Base-by-base conservation (phyloP, 2,888 invertebrate genomes). In the Lysandra bellargus region DNA sequence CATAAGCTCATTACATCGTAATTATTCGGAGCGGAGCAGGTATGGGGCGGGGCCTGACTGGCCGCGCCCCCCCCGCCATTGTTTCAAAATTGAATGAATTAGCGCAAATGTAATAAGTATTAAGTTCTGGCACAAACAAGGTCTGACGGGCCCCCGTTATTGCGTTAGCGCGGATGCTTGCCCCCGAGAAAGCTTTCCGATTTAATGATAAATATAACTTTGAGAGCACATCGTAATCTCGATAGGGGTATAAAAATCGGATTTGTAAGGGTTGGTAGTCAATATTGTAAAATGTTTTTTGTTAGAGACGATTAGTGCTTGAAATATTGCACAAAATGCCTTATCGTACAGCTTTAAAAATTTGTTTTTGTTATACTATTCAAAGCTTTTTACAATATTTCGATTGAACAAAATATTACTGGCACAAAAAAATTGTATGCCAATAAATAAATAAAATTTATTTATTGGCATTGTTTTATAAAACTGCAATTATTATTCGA, bases 51-150 rank as follows among this genome's bases (percentile, higher is more conserved):
- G 89, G 87, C 86, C 83, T 80, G 33, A 37, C 30, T 33, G 37
- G 82, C 91, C 83, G 92, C 93, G 92, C 92, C 94, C 90, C 90
- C 86, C 82, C 88, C 85, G 84, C 91, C 91, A 90, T 93, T 93
- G 92, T 93, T 90, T 85, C 84, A 82, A 93, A 94, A 94, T 93
- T 92, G 93, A 94, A 94, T 94, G 93, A 93, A 94, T 94, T 94
- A 94, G 90, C 89, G 83, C 86, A 90, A 93, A 94, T 93, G 92
- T 91, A 93, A 93, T 94, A 93, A 93, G 90, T 91, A 92, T 94
- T 94, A 93, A 88, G 88, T 88, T 89, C 88, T 85, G 87, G 87
- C 88, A 88, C 87, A 93, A 93, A 94, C 91, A 92, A 90, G 88
- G 82, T 88, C 88, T 87, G 88, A 88, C 91, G 88, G 88, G 85